These are phyloP conservation scores for Marronus borbonicus DNA, from an alignment of 2,888 invertebrate genomes.

Conservation along the genomic window DNA sequence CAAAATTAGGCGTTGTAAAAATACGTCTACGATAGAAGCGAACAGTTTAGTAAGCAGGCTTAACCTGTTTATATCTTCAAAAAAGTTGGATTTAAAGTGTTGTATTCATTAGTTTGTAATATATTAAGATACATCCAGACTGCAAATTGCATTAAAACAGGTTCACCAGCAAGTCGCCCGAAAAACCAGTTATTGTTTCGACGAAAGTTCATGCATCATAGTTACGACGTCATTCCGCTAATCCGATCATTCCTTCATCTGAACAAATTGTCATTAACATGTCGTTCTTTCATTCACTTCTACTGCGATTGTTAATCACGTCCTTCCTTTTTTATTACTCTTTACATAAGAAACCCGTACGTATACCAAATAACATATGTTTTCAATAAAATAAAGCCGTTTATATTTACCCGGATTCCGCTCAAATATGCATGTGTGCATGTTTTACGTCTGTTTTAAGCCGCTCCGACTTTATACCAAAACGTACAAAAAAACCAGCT, in stretches of 20 bases:
- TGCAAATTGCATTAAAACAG: conserved; percentile 4
- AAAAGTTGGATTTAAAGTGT: conserved; percentile 7
- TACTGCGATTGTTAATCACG: conserved; percentile 33
- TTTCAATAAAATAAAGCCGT: conserved; percentile 44
- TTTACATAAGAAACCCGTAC: conserved; percentile 25
- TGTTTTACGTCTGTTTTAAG: conserved; percentile 2
- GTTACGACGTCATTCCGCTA: conserved; percentile 15
- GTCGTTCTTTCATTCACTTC: conserved; percentile 25
- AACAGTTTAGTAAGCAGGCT: too few relatives aligned
- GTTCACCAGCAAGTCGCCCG: neutral
- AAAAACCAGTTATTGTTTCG: conserved; percentile 13
- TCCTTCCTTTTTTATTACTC: conserved; percentile 21
- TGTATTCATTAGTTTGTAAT: conserved; percentile 1
- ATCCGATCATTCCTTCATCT: conserved; percentile 31
- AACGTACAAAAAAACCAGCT: conserved; percentile 2
- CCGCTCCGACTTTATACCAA: neutral
- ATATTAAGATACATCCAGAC: neutral
- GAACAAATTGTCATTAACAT: conserved; percentile 48
- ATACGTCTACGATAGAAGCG: too few relatives aligned
- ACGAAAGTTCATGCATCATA: conserved; percentile 12
- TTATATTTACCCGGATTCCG: conserved; percentile 31
- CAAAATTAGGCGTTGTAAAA: too few relatives aligned
- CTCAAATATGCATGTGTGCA: conserved; percentile 5
- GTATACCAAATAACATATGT: conserved; percentile 34
- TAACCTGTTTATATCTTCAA: neutral